A percentile compares a stretch with the other conserved stretches of the same genome.
Conservation (phyloP, 2,888 invertebrate genomes). For the Idaea biselata region DNA sequence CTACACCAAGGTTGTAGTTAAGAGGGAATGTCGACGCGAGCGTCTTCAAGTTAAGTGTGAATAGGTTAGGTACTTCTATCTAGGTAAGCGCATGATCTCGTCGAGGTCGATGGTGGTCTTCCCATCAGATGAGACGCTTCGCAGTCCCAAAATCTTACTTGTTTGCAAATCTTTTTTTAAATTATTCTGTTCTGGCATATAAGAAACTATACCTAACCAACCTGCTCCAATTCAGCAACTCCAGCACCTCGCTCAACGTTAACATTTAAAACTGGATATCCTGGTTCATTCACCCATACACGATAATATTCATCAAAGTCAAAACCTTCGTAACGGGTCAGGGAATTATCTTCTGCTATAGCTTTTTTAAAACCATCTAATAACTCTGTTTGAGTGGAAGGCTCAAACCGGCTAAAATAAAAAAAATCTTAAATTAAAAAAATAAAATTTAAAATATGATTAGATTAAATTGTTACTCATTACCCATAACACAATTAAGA, state of each 20-base stretch:
- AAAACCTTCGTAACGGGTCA: constrained; percentile 54
- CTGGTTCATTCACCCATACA: constrained; percentile 82
- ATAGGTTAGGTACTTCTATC: too few species aligned
- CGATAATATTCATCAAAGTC: constrained; percentile 73
- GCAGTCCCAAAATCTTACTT: too few species aligned
- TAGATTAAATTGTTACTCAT: too few species aligned
- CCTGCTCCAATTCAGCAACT: constrained; percentile 60
- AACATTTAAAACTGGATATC: constrained; percentile 81
- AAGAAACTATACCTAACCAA: constrained; percentile 29
- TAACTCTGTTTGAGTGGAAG: constrained; percentile 73
- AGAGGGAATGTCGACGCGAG: too few species aligned
- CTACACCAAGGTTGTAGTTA: too few species aligned
- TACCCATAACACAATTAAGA: too few species aligned
- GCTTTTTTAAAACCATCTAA: constrained; percentile 69
- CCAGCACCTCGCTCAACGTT: constrained; percentile 59
- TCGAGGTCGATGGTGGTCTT: too few species aligned
- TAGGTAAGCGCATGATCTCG: too few species aligned
- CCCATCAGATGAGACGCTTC: too few species aligned
- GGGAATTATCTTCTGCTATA: constrained; percentile 44
- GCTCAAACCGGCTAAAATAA: constrained; percentile 54
- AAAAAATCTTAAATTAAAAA: not conserved
- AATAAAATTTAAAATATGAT: not conserved
- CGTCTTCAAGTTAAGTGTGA: too few species aligned
- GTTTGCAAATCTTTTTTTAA: too few species aligned
- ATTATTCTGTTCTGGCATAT: not conserved